phyloP scores from a whole-genome alignment of 2,888 invertebrate species.

The Limnephilus lunatus region DNA sequence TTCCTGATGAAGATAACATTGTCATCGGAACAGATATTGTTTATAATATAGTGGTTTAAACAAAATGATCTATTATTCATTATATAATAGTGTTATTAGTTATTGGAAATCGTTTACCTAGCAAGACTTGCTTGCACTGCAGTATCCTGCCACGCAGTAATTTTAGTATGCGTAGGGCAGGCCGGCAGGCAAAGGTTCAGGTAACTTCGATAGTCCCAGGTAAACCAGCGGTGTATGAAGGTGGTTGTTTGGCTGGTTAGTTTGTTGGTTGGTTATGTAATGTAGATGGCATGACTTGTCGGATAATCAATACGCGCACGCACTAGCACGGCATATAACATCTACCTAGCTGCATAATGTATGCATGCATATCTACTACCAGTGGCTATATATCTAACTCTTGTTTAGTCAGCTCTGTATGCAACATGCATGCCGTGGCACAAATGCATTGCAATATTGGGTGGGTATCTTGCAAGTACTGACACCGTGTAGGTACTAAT shows the following conservation, averaged over 20 bases:
- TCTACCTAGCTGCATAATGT: not conserved
- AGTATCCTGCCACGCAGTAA: too few species aligned
- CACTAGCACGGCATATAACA: not conserved
- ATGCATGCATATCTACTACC: not conserved
- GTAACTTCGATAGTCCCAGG: not conserved
- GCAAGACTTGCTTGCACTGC: too few species aligned
- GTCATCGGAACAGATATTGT: too few species aligned
- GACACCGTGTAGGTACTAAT: too few species aligned
- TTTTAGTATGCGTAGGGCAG: not conserved
- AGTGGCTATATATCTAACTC: not conserved
- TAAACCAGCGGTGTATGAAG: not conserved
- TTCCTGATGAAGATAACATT: too few species aligned
- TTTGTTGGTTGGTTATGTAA: slow-evolving; percentile 49
- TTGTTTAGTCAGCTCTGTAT: not conserved
- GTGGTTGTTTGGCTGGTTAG: not conserved
- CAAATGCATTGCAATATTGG: not conserved
- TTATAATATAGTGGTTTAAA: too few species aligned
- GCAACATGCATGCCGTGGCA: not conserved
- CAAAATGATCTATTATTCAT: too few species aligned
- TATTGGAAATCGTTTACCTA: too few species aligned
- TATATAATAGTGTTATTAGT: too few species aligned
- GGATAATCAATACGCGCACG: slow-evolving; percentile 57
- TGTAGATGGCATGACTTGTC: slow-evolving; percentile 56
- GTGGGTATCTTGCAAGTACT: not conserved
- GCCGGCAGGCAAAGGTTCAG: not conserved